phyloP scores from a whole-genome alignment of 2,797 vertebrate genomes.

The Rhadinocentrus ornatus region DNA sequence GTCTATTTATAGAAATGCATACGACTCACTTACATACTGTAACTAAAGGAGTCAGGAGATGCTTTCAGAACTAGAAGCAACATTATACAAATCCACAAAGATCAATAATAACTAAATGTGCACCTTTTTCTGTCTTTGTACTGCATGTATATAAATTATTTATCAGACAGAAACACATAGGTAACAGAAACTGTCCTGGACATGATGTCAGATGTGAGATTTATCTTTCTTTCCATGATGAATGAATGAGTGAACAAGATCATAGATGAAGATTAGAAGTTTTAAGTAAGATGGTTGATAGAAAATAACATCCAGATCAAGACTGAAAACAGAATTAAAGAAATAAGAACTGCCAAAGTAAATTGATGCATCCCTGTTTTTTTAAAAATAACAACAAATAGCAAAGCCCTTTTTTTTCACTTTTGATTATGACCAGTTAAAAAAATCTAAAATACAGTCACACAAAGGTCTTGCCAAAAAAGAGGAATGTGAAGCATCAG shows the following conservation, averaged over 20 bases:
- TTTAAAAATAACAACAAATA: neutral
- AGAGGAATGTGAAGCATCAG: neutral
- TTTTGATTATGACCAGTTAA: neutral
- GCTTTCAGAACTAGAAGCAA: conserved; percentile 1
- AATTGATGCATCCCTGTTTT: neutral
- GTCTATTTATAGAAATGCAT: conserved; percentile 9
- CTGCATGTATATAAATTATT: conserved; percentile 1
- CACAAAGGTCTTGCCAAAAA: neutral
- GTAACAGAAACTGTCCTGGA: neutral
- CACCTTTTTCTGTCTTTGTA: conserved; percentile 10
- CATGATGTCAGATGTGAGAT: conserved; percentile 13
- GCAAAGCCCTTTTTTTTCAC: neutral
- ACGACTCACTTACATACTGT: neutral
- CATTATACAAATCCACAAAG: neutral
- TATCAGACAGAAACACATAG: conserved; percentile 12
- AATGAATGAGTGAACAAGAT: conserved; percentile 15
- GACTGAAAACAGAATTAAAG: too few relatives aligned
- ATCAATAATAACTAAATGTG: neutral
- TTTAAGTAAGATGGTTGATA: neutral
- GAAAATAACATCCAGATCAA: conserved; percentile 6
- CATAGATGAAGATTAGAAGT: neutral
- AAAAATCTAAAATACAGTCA: too few relatives aligned
- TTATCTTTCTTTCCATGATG: conserved; percentile 11
- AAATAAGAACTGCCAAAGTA: neutral
- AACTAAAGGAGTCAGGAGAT: conserved; percentile 1